These are phyloP conservation scores for Hydraecia micacea DNA, from an alignment of 2,888 invertebrate genomes.

Conservation along the genomic window DNA sequence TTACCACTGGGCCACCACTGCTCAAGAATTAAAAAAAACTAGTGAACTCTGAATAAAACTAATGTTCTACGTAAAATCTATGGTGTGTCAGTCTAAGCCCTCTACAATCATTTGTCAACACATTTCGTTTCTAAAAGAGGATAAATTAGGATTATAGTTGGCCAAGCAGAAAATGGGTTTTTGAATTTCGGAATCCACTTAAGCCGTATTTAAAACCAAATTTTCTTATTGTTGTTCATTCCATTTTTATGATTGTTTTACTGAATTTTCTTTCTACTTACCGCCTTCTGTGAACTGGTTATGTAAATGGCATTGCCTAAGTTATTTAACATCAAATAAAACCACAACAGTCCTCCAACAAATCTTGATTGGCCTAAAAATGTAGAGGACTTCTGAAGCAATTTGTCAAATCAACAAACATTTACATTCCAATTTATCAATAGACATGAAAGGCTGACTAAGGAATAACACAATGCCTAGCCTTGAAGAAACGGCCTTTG, in stretches of 20 bases:
- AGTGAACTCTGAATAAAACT: not conserved
- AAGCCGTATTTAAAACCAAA: conserved; percentile 20
- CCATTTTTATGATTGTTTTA: conserved; percentile 4
- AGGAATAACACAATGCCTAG: conserved; percentile 26
- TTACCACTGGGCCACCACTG: not conserved
- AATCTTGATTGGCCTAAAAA: conserved; percentile 37
- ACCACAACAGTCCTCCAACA: conserved; percentile 12
- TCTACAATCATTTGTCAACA: conserved; percentile 30
- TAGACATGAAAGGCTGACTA: conserved; percentile 25
- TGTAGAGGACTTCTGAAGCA: conserved; percentile 4
- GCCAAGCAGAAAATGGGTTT: conserved; percentile 36
- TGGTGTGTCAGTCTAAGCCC: not conserved
- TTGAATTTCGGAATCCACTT: conserved; percentile 37
- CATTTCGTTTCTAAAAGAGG: conserved; percentile 15
- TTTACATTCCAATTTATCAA: conserved; percentile 43
- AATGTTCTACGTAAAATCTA: conserved; percentile 4
- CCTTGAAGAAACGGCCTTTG: conserved; percentile 32
- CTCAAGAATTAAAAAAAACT: not conserved
- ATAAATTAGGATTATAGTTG: conserved; percentile 33
- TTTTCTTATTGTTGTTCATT: conserved; percentile 18
- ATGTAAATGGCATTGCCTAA: conserved; percentile 6
- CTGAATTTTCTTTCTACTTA: not conserved
- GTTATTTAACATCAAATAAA: conserved; percentile 27
- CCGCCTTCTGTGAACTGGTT: not conserved
- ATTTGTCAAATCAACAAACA: conserved; percentile 42